Conservation (phyloP, 2,888 invertebrate genomes). For the Papilio protenor region DNA sequence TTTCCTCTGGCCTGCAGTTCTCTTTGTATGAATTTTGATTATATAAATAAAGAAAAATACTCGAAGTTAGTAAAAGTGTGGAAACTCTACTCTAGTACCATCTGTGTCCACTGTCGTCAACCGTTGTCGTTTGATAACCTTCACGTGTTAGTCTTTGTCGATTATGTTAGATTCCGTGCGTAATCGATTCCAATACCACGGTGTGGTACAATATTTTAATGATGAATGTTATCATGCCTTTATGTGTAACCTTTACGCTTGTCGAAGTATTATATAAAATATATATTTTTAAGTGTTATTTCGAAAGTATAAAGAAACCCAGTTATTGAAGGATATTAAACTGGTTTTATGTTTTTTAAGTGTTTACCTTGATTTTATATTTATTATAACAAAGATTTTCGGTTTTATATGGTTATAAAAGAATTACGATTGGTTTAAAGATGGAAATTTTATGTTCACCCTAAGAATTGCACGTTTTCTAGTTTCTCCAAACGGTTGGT, state of each 20-base stretch:
- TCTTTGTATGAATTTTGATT: no score
- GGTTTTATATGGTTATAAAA: not conserved
- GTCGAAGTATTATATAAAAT: constrained; percentile 14
- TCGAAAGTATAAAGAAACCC: constrained; percentile 12
- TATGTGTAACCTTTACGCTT: constrained; percentile 24
- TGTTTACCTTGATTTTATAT: not conserved
- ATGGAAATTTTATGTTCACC: not conserved
- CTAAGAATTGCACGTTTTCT: not conserved
- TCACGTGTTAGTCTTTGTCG: constrained; percentile 17
- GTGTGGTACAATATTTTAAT: constrained; percentile 25
- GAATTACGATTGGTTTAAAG: not conserved
- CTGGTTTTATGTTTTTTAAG: constrained; percentile 20
- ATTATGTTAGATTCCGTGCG: constrained; percentile 27
- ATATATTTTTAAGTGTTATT: constrained; percentile 19
- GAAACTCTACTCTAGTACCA: not conserved
- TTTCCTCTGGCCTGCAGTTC: not conserved
- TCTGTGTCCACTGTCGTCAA: constrained; percentile 11
- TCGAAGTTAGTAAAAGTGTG: not conserved
- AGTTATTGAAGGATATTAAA: constrained; percentile 27
- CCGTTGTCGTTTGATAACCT: constrained; percentile 2
- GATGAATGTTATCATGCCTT: constrained; percentile 15
- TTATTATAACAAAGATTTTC: not conserved
- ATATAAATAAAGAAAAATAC: not conserved
- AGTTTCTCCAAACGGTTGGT: not conserved
- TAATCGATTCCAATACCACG: constrained; percentile 25